Base-by-base conservation (phyloP, 2,888 invertebrate genomes). In the Agelastica alni region DNA sequence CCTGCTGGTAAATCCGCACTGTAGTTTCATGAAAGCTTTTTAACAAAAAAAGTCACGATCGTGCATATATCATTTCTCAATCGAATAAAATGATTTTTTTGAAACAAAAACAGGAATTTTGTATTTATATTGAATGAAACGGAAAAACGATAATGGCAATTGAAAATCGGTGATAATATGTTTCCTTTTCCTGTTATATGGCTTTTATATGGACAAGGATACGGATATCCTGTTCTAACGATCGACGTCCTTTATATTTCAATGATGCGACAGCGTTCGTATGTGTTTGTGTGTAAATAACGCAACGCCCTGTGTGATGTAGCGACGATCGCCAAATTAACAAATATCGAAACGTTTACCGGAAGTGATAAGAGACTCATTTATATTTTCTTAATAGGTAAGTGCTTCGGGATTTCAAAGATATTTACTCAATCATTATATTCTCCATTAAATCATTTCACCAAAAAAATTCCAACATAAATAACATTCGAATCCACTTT, bases 151-250 rank as follows among this genome's bases (percentile, higher is more conserved):
- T 73, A 70, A 70, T 70, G 67, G 70, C 72, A 72, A 74, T 74
- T 74, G 74, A 72, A 75, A 75, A 74, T 74, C 72, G 72, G 65
- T 71, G 74, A 75, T 75, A 75, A 75, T 74, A 70, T 70, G 67
- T 72, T 74, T 74, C 75, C 74, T 73, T 71, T 74, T 74, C 74
- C 74, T 73, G 72, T 68, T 28, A 51, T 66, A 62, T 62, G 63
- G 66, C 67, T 67, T 71, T 72, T 71, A 70, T 70, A 69, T 66
- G 65, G 69, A 70, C 72, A 73, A 74, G 75, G 75, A 74, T 74
- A 74, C 74, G 74, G 74, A 74, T 74, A 74, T 75, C 75, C 75
- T 74, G 75, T 37, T 70, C 62, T 66, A 65, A 63, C 68, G 59
- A 65, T 65, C 68, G 60, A 66, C 66, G 68, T 68, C 68, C 69